Evolutionary conservation across 2,888 invertebrate species (phyloP).

Genomic region (Odontocolon sp.): DNA sequence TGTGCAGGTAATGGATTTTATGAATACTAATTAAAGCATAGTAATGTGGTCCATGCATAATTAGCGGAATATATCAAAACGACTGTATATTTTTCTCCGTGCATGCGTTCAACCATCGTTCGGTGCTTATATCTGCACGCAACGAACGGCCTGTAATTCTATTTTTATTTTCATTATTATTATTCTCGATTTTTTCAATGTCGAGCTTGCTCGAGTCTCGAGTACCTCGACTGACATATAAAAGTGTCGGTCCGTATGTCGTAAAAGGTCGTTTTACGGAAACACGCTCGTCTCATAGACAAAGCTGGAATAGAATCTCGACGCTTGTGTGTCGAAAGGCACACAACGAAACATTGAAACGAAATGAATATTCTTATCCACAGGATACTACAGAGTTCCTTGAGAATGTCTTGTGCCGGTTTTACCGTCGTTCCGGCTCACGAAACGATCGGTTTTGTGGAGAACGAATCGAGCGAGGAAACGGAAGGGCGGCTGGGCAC

Average conservation of each 20-base stretch:
- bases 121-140: no score
- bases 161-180: no score
- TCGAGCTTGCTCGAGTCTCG: no score
- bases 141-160: no score
- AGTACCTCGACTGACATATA: no score
- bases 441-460: not conserved
- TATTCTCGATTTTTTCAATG: no score
- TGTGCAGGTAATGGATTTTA: no score
- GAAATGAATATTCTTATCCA: conserved; percentile 32
- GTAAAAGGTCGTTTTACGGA: not conserved
- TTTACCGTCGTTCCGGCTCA: not conserved
- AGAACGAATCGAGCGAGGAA: conserved; percentile 6
- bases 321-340: not conserved
- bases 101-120: no score
- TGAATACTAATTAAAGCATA: no score
- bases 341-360: not conserved
- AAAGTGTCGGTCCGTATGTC: not conserved
- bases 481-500: conserved; percentile 6
- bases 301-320: not conserved
- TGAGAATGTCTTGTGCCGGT: not conserved
- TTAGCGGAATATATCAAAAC: no score
- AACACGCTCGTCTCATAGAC: not conserved
- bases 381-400: not conserved
- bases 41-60: no score
- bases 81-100: no score